Conservation (phyloP, 1,140 invertebrate genomes). For the Drosophila sechellia region DNA sequence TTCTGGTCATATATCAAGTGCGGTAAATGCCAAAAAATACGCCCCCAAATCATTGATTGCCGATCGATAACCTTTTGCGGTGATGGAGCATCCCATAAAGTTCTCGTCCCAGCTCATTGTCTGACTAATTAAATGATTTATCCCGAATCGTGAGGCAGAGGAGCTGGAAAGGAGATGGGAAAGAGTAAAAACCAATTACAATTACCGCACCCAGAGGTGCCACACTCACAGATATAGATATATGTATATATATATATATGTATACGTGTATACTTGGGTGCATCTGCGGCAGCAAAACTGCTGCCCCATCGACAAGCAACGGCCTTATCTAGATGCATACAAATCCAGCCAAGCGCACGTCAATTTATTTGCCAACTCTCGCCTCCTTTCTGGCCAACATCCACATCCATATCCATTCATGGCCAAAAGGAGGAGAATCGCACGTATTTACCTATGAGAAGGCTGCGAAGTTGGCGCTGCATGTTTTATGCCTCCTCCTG, state of each 20-base stretch:
- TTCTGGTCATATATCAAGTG: constrained; percentile 70
- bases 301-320: constrained; percentile 24
- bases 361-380: constrained; percentile 78
- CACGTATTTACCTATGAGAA: constrained; percentile 69
- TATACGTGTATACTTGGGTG: constrained; percentile 10
- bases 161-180: constrained; percentile 36
- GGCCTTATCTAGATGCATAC: constrained; percentile 82
- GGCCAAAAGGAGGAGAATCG: constrained; percentile 25
- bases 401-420: constrained; percentile 20
- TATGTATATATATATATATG: constrained; percentile 2
- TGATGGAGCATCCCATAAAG: constrained; percentile 49
- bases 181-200: constrained; percentile 76
- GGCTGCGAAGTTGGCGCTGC: constrained; percentile 71
- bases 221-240: constrained; percentile 54
- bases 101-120: constrained; percentile 63
- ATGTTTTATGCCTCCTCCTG: constrained; percentile 80
- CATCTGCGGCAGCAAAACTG: constrained; percentile 44
- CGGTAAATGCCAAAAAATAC: constrained; percentile 54
- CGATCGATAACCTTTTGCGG: constrained; percentile 69
- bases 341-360: constrained; percentile 81
- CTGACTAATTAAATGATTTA: constrained; percentile 83
- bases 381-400: constrained; percentile 27
- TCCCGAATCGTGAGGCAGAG: constrained; percentile 69
- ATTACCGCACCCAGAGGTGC: constrained; percentile 83
- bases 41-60: constrained; percentile 57